Base-by-base conservation (phyloP, 2,888 invertebrate genomes). In the Xestia c-nigrum region DNA sequence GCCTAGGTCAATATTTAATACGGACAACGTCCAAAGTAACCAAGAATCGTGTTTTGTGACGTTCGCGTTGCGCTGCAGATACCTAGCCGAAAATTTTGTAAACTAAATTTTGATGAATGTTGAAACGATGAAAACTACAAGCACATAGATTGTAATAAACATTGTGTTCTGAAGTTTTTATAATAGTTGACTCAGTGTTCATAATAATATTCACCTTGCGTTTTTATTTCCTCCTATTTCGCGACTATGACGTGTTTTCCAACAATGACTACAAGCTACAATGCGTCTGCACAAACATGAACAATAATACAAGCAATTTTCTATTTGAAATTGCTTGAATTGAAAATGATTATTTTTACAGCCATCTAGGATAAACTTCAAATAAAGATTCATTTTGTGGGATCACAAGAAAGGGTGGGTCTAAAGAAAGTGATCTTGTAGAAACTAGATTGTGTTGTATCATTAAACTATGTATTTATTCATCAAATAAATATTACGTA, bases 141-240 rank as follows among this genome's bases (percentile, higher is more conserved):
- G 40, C 24, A 75, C 47, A 38, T 5, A 52, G 0, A 52, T 43
- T 74, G 19, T 21, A 40, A 52, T 38, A 46, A 40, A 31, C 14
- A 1, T 9, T 38, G 16, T 64, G 19, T 50, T 61, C 38, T 19
- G 5, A 24, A 21, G 52, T 52, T 24, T 46, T 31, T 50, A 16
- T 52, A 78, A 52, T 46, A 46, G 24, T 61, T 43, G 47, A 64
- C 43, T 43, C n/a, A 24, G 10, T 38, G 38, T 59, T 79, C 59
- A 50, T 43, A 38, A 50, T 78, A 50, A 78, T 72, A n/a, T 10
- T 46, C 16, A n/a, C 61, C 38, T 70, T 70, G 80, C 16, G 52
- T 52, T 71, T 61, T 76, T 57, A 31, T 78, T 69, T 79, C 43
- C 52, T 79, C 9, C 46, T 80, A 71, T 71, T 61, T 61, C 38